Conservation (phyloP, 2,797 vertebrate genomes). For the Poecilia gillii region DNA sequence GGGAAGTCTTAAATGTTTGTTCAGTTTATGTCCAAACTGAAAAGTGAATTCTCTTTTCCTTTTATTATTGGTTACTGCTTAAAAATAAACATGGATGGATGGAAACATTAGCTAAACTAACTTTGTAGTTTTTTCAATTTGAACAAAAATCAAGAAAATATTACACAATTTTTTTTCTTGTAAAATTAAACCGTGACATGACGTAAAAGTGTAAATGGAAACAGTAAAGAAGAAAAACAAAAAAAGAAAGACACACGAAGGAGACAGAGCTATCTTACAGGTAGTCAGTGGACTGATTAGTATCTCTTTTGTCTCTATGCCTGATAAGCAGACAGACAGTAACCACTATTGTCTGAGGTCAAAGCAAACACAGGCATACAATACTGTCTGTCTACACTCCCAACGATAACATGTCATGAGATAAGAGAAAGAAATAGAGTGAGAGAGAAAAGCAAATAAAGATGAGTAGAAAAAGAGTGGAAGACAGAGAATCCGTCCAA, state of each 20-base stretch:
- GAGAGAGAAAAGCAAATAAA: not conserved
- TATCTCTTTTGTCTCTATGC: slow-evolving; percentile 44
- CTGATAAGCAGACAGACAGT: slow-evolving; percentile 66
- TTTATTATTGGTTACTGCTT: not conserved
- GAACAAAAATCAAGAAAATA: not conserved
- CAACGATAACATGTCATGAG: slow-evolving; percentile 52
- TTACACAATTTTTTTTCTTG: not conserved
- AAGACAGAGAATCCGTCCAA: slow-evolving; percentile 13
- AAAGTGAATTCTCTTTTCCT: not conserved
- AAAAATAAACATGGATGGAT: not conserved
- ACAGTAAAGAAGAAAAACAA: slow-evolving; percentile 14
- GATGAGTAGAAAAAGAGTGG: slow-evolving; percentile 3
- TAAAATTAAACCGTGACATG: not conserved
- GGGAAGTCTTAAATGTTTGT: not conserved
- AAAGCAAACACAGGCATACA: slow-evolving; percentile 62
- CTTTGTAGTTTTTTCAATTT: not conserved
- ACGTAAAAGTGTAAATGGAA: not conserved
- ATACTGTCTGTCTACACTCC: slow-evolving; percentile 65
- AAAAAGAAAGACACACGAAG: slow-evolving; percentile 36
- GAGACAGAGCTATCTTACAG: slow-evolving; percentile 45
- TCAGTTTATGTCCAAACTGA: not conserved
- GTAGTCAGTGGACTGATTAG: slow-evolving; percentile 49
- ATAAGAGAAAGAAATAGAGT: slow-evolving; percentile 11
- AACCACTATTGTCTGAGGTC: slow-evolving; percentile 77
- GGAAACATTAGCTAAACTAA: not conserved